Evolutionary conservation across 2,888 invertebrate species (phyloP).

Genomic region (Drosophila prolongata): DNA sequence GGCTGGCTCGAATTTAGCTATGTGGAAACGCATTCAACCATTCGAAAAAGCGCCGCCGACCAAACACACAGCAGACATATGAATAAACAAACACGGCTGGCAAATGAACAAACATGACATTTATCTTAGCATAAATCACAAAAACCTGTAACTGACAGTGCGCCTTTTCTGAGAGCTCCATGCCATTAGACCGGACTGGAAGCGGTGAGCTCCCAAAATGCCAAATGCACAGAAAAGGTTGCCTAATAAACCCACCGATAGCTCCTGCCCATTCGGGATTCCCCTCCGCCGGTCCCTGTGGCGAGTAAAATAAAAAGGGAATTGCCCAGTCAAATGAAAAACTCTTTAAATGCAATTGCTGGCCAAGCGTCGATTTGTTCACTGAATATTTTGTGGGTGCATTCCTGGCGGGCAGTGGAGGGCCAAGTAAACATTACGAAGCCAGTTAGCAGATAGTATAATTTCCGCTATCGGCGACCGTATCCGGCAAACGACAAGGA

Average conservation of each 20-base stretch:
- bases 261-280: not conserved
- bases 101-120: constrained; percentile 41
- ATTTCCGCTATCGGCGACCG: constrained; percentile 67
- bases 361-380: constrained; percentile 73
- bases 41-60: constrained; percentile 24
- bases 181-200: constrained; percentile 5
- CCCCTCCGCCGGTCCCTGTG: not conserved
- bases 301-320: constrained; percentile 32
- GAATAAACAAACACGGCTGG: constrained; percentile 17
- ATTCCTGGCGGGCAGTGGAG: constrained; percentile 45
- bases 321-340: constrained; percentile 77
- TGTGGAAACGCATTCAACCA: constrained; percentile 26
- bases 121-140: constrained; percentile 52
- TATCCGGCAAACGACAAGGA: constrained; percentile 52
- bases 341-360: constrained; percentile 77
- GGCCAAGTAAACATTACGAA: constrained; percentile 37
- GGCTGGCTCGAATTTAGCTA: constrained; percentile 5
- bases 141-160: constrained; percentile 52
- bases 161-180: constrained; percentile 5
- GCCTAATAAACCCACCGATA: constrained; percentile 46
- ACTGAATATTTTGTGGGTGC: constrained; percentile 64
- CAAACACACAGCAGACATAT: constrained; percentile 15
- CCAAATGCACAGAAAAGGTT: constrained; percentile 51
- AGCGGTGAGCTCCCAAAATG: constrained; percentile 34
- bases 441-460: constrained; percentile 62